These are phyloP conservation scores for Trachelus stipa DNA, from an alignment of 2,888 invertebrate genomes.

Conservation along the genomic window DNA sequence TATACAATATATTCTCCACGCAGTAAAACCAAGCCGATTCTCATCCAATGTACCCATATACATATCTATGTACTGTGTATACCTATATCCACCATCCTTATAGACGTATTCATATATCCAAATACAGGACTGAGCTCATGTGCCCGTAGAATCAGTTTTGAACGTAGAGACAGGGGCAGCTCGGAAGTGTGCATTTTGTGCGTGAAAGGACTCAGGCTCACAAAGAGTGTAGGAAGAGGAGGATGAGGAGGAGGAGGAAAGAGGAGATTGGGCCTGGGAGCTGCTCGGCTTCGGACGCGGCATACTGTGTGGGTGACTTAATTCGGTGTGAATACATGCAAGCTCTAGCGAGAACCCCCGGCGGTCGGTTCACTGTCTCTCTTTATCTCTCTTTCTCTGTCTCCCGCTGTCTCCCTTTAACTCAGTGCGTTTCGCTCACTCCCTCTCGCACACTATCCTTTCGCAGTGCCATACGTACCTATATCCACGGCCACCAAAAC, in stretches of 20 bases:
- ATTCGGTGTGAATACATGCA: conserved; percentile 61
- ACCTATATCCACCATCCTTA: not conserved
- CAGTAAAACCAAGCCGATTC: not conserved
- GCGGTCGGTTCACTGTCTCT: not conserved
- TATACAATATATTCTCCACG: not conserved
- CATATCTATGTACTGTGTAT: not conserved
- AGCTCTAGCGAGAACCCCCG: conserved; percentile 32
- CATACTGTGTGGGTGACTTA: conserved; percentile 58
- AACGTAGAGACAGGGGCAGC: conserved; percentile 13
- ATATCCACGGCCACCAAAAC: conserved; percentile 7
- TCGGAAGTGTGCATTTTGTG: conserved; percentile 28
- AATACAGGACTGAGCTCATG: not conserved
- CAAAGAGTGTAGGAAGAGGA: conserved; percentile 50
- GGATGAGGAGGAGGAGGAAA: not conserved
- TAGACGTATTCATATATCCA: not conserved
- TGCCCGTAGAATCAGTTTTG: conserved; percentile 16
- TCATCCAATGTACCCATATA: not conserved
- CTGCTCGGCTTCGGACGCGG: conserved; percentile 3
- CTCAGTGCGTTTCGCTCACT: conserved; percentile 1
- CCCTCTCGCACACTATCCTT: conserved; percentile 6
- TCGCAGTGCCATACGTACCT: conserved; percentile 6
- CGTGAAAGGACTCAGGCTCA: conserved; percentile 52
- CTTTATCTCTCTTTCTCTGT: not conserved
- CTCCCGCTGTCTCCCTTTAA: not conserved
- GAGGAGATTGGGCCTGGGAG: not conserved